Base-by-base conservation (phyloP, 1,140 invertebrate species). In the Riptortus pedestris region DNA sequence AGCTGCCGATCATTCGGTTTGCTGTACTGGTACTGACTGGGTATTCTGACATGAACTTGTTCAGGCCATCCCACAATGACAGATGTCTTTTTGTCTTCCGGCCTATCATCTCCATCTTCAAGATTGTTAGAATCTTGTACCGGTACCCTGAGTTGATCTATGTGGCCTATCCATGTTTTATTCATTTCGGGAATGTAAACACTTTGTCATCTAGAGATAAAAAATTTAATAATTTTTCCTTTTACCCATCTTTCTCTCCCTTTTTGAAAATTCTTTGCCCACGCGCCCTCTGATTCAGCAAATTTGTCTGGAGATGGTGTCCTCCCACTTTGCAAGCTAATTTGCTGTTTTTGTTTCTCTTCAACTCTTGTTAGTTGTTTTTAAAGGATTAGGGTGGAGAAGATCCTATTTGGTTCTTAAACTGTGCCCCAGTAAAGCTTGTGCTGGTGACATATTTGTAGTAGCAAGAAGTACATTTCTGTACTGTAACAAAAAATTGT, bases 31-130 rank as follows among this genome's bases (percentile, higher is more conserved):
- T 1, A 51, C 20, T 16, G 27, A 66, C 3, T 59, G 33, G 2
- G 24, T 38, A 18, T 38, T n/a, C 28, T 62, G 16, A 28, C 18
- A 20, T 57, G 43, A 18, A 11, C 1, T 64, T 51, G 57, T 45
- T 38, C 16, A n/a, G n/a, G n/a, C n/a, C n/a, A n/a, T n/a, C n/a
- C n/a, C n/a, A n/a, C 16, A 38, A 38, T 7, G 33, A 9, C 33
- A 28, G 33, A 67, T 5, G 18, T 18, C 55, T 47, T 62, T 65
- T 63, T 65, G 57, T 72, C 73, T 64, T 66, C n/a, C n/a, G n/a
- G n/a, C n/a, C 64, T 62, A 72, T 38, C 33, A 38, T 38, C 33
- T 38, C 16, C 33, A 38, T 38, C 33, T 38, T 38, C 33, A 38
- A 16, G 7, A 9, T 16, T 38, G 33, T 38, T 38, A 9, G 33